Evolutionary conservation across 2,888 invertebrate species (phyloP).

Genomic region (Tetheella fluctuosa): DNA sequence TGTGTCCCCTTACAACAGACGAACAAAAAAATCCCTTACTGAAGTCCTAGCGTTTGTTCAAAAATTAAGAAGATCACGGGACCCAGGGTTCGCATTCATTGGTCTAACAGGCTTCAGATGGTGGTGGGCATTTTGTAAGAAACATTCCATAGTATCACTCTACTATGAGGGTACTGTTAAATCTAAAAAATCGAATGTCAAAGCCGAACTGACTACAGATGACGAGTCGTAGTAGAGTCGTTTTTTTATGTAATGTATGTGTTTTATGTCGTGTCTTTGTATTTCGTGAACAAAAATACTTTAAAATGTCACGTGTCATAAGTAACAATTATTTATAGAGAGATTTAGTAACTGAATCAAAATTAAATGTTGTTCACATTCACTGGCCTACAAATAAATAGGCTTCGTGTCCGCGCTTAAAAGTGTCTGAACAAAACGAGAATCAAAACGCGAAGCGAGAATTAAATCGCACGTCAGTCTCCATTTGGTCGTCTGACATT

Average conservation of each 20-base stretch:
- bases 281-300: too few species aligned
- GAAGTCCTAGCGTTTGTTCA: slow-evolving; percentile 87
- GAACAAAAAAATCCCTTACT: slow-evolving; percentile 87
- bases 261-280: too few species aligned
- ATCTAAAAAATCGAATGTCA: slow-evolving; percentile 46
- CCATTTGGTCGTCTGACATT: too few species aligned
- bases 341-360: too few species aligned
- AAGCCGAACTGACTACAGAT: slow-evolving; percentile 48
- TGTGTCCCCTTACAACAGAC: slow-evolving; percentile 87
- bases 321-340: too few species aligned
- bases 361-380: too few species aligned
- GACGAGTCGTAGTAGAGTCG: slow-evolving; percentile 50
- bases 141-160: slow-evolving; percentile 88
- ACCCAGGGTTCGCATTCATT: slow-evolving; percentile 87
- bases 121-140: slow-evolving; percentile 94
- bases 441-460: too few species aligned
- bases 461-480: too few species aligned
- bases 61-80: slow-evolving; percentile 81
- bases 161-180: slow-evolving; percentile 57
- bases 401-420: too few species aligned
- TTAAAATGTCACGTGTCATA: too few species aligned
- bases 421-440: too few species aligned
- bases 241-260: slow-evolving; percentile 1
- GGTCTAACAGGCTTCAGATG: slow-evolving; percentile 90
- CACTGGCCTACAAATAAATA: too few species aligned